Conservation (phyloP, 2,888 invertebrate species). For the Punctoribates punctum region DNA sequence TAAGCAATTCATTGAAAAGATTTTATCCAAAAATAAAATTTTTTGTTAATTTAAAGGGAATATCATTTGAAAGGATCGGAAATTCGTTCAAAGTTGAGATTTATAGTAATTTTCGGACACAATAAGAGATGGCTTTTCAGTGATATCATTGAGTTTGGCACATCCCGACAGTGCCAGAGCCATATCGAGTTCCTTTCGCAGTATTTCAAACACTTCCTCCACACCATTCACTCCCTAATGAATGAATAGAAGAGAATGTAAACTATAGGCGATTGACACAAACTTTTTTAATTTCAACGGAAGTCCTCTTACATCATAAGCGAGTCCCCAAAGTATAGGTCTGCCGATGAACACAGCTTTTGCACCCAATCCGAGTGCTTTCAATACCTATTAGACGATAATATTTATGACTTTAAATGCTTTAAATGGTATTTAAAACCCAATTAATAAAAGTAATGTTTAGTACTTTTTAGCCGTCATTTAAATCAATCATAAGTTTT, state of each 20-base stretch:
- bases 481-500: background rate
- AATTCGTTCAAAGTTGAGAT: slow-evolving; percentile 21
- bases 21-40: background rate
- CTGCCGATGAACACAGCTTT: slow-evolving; percentile 70
- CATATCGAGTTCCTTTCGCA: slow-evolving; percentile 70
- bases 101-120: slow-evolving; percentile 35
- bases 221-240: slow-evolving; percentile 70
- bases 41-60: background rate
- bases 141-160: slow-evolving; percentile 61
- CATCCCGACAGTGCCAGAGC: slow-evolving; percentile 71
- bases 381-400: slow-evolving; percentile 38
- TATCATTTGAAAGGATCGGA: slow-evolving; percentile 1
- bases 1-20: too few relatives aligned
- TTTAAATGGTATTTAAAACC: background rate
- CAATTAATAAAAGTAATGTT: too few relatives aligned
- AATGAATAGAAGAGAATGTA: slow-evolving; percentile 22
- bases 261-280: slow-evolving; percentile 1
- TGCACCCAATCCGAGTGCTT: slow-evolving; percentile 46
- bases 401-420: background rate
- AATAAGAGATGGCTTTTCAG: slow-evolving; percentile 50
- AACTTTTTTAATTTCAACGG: background rate
- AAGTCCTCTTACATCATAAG: slow-evolving; percentile 58
- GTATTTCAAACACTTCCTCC: slow-evolving; percentile 65
- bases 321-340: slow-evolving; percentile 78
- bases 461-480: too few relatives aligned